A percentile compares a stretch with the other conserved stretches of the same genome.
Conservation (phyloP, 1,140 invertebrate genomes). For the Hirudo medicinalis region DNA sequence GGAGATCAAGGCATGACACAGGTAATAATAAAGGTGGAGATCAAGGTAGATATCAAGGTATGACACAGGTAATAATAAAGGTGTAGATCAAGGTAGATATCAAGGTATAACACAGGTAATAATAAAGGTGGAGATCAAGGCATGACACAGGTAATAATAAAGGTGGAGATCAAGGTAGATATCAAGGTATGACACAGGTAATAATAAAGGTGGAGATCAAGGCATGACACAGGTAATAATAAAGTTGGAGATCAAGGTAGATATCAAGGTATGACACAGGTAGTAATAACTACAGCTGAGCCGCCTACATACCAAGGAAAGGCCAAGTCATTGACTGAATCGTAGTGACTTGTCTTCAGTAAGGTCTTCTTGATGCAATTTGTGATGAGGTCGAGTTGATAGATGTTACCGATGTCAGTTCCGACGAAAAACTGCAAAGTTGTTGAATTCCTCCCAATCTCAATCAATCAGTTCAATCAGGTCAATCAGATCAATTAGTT, state of each 20-base stretch:
- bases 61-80: slow-evolving; percentile 37
- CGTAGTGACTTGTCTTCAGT: slow-evolving; percentile 64
- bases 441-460: not conserved
- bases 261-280: too few relatives aligned
- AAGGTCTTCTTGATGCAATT: slow-evolving; percentile 53
- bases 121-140: not conserved
- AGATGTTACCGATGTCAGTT: slow-evolving; percentile 68
- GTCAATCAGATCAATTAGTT: not conserved
- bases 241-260: not conserved
- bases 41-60: too few relatives aligned
- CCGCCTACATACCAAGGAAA: too few relatives aligned
- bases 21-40: slow-evolving; percentile 42
- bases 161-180: not conserved
- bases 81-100: too few relatives aligned
- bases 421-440: slow-evolving; percentile 48
- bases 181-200: too few relatives aligned
- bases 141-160: too few relatives aligned
- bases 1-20: not conserved
- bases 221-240: not conserved
- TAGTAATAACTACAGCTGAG: slow-evolving; percentile 57
- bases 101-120: too few relatives aligned
- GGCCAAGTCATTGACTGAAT: slow-evolving; percentile 61
- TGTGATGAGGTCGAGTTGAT: slow-evolving; percentile 52
- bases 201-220: not conserved
- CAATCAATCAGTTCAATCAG: not conserved